phyloP scores from a whole-genome alignment of 2,113 vertebrate genomes.

The Phaethornis superciliosus region DNA sequence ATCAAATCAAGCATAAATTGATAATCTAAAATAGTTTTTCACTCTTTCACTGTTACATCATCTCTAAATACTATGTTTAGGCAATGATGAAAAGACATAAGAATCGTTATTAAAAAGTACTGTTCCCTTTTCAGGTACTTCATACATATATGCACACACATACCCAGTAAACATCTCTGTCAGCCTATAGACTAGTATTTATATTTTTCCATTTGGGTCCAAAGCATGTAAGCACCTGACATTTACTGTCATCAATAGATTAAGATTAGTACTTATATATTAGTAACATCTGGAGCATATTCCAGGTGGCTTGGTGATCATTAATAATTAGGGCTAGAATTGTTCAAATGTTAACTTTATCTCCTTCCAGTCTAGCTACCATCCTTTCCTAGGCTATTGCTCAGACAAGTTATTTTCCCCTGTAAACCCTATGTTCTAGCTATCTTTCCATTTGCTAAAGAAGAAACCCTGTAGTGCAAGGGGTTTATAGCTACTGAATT shows the following conservation, averaged over 20 bases:
- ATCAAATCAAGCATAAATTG: not conserved
- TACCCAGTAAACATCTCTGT: not conserved
- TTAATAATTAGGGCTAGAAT: not conserved
- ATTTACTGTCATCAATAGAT: not conserved
- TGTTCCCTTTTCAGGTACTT: not conserved
- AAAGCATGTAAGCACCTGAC: not conserved
- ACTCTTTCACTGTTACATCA: not conserved
- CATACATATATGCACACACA: too few species aligned
- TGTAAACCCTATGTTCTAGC: not conserved
- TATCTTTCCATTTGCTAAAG: not conserved
- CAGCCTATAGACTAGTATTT: not conserved
- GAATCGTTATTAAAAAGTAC: not conserved
- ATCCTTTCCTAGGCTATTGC: not conserved
- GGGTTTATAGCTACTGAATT: not conserved
- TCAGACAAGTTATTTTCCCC: not conserved
- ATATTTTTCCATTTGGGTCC: not conserved
- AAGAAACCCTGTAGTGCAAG: not conserved
- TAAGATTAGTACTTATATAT: not conserved
- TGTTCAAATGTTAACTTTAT: not conserved
- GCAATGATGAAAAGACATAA: not conserved
- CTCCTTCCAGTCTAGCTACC: not conserved
- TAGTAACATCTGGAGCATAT: not conserved
- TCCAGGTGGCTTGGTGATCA: not conserved
- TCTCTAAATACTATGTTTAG: not conserved
- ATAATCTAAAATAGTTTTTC: not conserved